phyloP scores from a whole-genome alignment of 2,797 vertebrate species.

The Discoglossus pictus region DNA sequence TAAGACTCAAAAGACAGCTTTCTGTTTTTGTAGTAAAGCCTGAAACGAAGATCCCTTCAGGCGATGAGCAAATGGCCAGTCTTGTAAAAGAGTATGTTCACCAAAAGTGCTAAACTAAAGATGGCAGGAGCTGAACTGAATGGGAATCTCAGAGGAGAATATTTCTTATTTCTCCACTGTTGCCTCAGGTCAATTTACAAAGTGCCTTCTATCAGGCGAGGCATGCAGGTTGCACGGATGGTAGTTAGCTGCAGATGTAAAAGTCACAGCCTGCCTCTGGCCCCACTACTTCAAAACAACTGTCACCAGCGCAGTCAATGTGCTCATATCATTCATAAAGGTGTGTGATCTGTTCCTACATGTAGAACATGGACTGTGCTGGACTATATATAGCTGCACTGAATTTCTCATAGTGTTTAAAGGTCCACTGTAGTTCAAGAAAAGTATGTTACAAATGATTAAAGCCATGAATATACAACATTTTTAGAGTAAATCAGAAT shows the following conservation, averaged over 20 bases:
- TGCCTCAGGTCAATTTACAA: slow-evolving; percentile 72
- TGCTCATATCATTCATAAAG: slow-evolving; percentile 68
- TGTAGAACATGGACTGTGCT: not conserved
- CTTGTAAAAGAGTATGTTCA: slow-evolving; percentile 73
- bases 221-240: slow-evolving; percentile 44
- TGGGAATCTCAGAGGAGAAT: slow-evolving; percentile 70
- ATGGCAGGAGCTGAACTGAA: slow-evolving; percentile 68
- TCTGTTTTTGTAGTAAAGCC: slow-evolving; percentile 47
- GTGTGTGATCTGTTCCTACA: slow-evolving; percentile 30
- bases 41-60: slow-evolving; percentile 51
- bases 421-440: no score
- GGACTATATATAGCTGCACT: not conserved
- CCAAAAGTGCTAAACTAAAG: slow-evolving; percentile 67
- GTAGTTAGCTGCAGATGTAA: slow-evolving; percentile 62
- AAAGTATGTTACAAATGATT: no score
- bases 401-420: no score
- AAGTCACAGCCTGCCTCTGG: slow-evolving; percentile 73
- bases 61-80: slow-evolving; percentile 68
- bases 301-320: slow-evolving; percentile 65
- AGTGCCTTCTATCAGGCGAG: slow-evolving; percentile 57
- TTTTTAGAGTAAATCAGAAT: no score
- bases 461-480: no score
- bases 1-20: slow-evolving; percentile 2
- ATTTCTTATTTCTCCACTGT: slow-evolving; percentile 47
- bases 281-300: slow-evolving; percentile 65